Conservation (phyloP, 2,113 vertebrate species). For the Callorhinus ursinus region DNA sequence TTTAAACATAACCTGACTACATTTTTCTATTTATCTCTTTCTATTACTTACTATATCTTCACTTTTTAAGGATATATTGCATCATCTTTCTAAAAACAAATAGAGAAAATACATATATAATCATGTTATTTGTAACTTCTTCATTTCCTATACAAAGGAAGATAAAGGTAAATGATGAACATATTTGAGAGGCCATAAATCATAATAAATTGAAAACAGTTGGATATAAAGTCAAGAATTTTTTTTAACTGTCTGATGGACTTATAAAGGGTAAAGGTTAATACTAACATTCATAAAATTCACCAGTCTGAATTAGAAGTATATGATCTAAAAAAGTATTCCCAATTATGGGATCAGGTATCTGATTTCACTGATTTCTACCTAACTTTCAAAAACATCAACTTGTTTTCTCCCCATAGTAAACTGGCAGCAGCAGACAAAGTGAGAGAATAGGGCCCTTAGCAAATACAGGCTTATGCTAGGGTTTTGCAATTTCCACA, state of each 20-base stretch:
- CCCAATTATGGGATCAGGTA: not conserved
- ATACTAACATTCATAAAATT: not conserved
- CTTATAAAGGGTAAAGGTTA: constrained; percentile 37
- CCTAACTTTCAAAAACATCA: constrained; percentile 14
- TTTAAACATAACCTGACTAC: constrained; percentile 1
- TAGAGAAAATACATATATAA: not conserved
- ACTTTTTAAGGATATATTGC: not conserved
- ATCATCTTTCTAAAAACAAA: constrained; percentile 22
- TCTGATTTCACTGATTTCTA: constrained; percentile 17
- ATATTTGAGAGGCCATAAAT: not conserved
- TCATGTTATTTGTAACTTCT: not conserved
- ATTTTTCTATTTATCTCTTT: constrained; percentile 41
- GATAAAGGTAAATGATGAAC: constrained; percentile 29
- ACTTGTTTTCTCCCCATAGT: not conserved
- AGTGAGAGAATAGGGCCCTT: not conserved
- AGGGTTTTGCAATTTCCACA: not conserved
- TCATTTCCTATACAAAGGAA: not conserved
- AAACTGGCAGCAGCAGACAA: not conserved
- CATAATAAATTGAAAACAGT: not conserved
- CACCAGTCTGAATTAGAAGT: not conserved
- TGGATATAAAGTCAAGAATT: constrained; percentile 11
- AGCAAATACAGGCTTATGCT: not conserved
- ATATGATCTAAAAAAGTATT: not conserved
- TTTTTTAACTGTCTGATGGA: not conserved
- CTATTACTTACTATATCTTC: not conserved